These are phyloP conservation scores for Cephalopholis sonnerati DNA, from an alignment of 2,113 vertebrate species.

Conservation along the genomic window DNA sequence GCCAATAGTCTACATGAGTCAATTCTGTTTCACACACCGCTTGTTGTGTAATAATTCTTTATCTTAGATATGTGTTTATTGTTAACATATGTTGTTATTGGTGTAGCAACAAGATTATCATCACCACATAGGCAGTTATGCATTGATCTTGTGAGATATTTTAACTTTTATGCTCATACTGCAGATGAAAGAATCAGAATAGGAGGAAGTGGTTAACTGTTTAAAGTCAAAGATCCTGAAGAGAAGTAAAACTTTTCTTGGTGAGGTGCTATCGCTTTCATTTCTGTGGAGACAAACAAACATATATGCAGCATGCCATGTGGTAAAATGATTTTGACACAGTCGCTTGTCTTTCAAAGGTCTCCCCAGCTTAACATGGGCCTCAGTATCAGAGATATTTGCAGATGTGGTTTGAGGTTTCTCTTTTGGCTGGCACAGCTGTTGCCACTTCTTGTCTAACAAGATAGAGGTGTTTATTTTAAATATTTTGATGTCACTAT, in stretches of 20 bases:
- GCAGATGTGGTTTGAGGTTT: conserved; percentile 85
- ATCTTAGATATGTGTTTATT: neutral
- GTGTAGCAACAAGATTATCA: neutral
- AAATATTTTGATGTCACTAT: neutral
- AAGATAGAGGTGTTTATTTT: conserved; percentile 61
- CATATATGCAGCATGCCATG: no score
- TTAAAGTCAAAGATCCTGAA: conserved; percentile 70
- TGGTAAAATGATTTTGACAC: neutral
- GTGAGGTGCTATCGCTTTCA: conserved; percentile 45
- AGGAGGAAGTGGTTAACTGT: conserved; percentile 55
- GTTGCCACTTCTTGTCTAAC: conserved; percentile 75
- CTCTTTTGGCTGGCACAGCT: conserved; percentile 81
- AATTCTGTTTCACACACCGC: neutral
- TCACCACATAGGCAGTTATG: neutral
- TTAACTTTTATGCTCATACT: no score
- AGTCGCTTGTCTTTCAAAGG: conserved; percentile 25
- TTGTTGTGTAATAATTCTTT: neutral
- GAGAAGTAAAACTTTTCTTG: conserved; percentile 68
- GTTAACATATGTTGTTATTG: neutral
- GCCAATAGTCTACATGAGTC: neutral
- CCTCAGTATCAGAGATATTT: conserved; percentile 81
- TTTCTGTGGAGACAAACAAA: neutral
- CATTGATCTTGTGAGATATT: neutral
- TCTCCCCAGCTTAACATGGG: conserved; percentile 83
- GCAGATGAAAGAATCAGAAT: conserved; percentile 58